Evolutionary conservation across 2,888 invertebrate genomes (phyloP).

Genomic region (Melanostoma scalare): DNA sequence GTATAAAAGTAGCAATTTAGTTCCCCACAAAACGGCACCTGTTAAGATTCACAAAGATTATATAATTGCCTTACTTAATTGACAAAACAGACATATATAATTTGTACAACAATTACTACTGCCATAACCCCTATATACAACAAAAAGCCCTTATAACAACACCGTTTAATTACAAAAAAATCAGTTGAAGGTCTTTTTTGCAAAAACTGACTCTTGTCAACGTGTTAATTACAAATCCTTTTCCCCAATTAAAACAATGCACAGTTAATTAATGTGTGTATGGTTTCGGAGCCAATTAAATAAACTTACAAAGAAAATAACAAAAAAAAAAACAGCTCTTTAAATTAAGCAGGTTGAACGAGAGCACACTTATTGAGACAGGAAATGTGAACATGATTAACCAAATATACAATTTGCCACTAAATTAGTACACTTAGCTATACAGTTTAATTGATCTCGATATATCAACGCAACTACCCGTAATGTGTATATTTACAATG

Average conservation of each 20-base stretch:
- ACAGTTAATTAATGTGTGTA: not conserved
- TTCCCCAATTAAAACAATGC: slow-evolving; percentile 24
- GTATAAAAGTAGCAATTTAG: too few relatives aligned
- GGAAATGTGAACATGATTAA: slow-evolving; percentile 52
- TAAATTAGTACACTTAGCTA: slow-evolving; percentile 48
- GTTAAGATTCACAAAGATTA: too few relatives aligned
- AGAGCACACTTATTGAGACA: slow-evolving; percentile 23
- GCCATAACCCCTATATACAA: too few relatives aligned
- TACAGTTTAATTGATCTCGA: slow-evolving; percentile 43
- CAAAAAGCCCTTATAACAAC: too few relatives aligned
- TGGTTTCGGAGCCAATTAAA: slow-evolving; percentile 13
- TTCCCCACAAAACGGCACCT: too few relatives aligned
- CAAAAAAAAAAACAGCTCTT: not conserved
- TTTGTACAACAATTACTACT: too few relatives aligned
- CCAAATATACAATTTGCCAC: slow-evolving; percentile 50
- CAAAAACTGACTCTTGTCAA: not conserved
- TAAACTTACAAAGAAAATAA: slow-evolving; percentile 32
- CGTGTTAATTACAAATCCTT: slow-evolving; percentile 34
- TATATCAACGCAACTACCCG: not conserved
- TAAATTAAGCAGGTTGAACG: not conserved
- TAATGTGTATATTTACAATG: slow-evolving; percentile 22
- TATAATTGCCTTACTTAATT: too few relatives aligned
- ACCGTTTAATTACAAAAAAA: too few relatives aligned
- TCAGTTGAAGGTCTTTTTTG: slow-evolving; percentile 16
- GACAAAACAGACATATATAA: too few relatives aligned